These are phyloP conservation scores for Cyclargus thomasi DNA, from an alignment of 1,140 invertebrate species.

Conservation along the genomic window DNA sequence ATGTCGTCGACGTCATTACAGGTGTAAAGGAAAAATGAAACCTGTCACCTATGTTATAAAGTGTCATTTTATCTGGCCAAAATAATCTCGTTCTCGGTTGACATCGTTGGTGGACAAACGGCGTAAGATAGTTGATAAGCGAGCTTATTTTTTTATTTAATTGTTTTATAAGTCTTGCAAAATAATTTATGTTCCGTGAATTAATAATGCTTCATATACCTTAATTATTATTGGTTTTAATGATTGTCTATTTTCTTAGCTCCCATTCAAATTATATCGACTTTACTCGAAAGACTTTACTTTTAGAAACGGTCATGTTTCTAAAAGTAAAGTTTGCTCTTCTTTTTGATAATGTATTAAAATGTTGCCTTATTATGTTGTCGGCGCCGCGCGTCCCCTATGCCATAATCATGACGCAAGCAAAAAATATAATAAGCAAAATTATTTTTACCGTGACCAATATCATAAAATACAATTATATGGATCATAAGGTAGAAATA, in stretches of 20 bases:
- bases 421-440: not conserved
- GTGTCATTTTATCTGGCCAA: too few species aligned
- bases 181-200: not conserved
- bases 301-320: not conserved
- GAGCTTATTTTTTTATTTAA: too few species aligned
- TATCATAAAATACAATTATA: constrained; percentile 14
- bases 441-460: constrained; percentile 4
- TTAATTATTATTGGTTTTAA: not conserved
- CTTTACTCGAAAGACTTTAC: not conserved
- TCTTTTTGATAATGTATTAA: not conserved
- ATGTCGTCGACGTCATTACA: too few species aligned
- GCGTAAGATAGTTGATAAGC: too few species aligned
- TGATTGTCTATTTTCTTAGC: not conserved
- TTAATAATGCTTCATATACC: not conserved
- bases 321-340: not conserved
- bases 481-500: constrained; percentile 14
- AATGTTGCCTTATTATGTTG: not conserved
- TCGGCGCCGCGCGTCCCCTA: not conserved
- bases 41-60: too few species aligned
- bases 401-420: constrained; percentile 2
- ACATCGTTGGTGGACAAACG: too few species aligned
- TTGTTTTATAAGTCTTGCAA: not conserved
- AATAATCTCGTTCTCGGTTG: too few species aligned
- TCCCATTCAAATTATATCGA: not conserved
- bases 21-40: too few species aligned